Percentiles rank a stretch among this genome's conserved stretches.
phyloP scores from a whole-genome alignment of 2,888 invertebrate genomes.

The Heliconius charithonia region DNA sequence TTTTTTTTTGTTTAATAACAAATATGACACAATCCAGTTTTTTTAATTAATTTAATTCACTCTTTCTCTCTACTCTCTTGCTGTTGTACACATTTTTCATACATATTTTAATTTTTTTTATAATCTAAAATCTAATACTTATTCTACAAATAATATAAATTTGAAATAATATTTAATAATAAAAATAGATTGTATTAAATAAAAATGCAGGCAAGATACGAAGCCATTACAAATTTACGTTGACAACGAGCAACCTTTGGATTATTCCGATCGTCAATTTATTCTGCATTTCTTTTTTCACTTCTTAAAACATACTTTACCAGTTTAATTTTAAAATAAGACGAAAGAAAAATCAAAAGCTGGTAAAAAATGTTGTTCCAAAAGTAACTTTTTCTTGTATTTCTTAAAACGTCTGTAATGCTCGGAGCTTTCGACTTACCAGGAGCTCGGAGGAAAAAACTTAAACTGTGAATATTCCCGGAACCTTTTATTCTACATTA shows the following conservation, averaged over 20 bases:
- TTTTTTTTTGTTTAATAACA: no score
- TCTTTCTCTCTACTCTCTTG: no score
- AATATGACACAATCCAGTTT: no score
- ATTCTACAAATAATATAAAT: no score
- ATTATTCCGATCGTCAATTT: not conserved
- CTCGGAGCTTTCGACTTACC: conserved; percentile 14
- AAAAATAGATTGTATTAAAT: no score
- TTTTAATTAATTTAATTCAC: no score
- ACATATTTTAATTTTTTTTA: no score
- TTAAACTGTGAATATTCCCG: conserved; percentile 9
- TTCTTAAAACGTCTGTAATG: conserved; percentile 24
- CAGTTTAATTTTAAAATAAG: conserved; percentile 8
- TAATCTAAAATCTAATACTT: no score
- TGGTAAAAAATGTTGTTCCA: conserved; percentile 12
- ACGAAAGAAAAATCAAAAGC: conserved; percentile 12
- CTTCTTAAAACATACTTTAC: not conserved
- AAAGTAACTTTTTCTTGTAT: conserved; percentile 23
- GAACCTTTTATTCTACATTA: not conserved
- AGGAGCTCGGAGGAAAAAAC: not conserved
- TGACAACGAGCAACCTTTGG: not conserved
- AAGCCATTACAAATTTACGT: not conserved
- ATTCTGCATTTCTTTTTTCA: not conserved
- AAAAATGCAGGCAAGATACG: no score
- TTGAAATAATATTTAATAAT: no score
- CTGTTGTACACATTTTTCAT: no score